phyloP scores from a whole-genome alignment of 2,888 invertebrate species.

The Spodoptera picta region DNA sequence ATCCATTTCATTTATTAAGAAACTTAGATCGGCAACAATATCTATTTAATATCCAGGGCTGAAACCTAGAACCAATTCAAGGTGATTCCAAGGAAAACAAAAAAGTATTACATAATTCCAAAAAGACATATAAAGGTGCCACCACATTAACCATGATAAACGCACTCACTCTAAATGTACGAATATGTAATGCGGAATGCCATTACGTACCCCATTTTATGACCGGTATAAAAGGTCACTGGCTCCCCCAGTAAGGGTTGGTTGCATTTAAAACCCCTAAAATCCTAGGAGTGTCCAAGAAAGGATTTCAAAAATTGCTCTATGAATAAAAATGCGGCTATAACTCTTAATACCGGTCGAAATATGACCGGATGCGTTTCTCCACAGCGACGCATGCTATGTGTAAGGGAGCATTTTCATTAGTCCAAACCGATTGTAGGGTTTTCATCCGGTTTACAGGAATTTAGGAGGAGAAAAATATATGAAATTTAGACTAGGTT shows the following conservation, averaged over 20 bases:
- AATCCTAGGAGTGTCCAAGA: constrained; percentile 61
- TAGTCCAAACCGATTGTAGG: constrained; percentile 24
- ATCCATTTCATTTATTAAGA: too few relatives aligned
- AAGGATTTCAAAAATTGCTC: constrained; percentile 83
- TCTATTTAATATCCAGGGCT: too few relatives aligned
- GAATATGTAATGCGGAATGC: constrained; percentile 42
- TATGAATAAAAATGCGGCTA: constrained; percentile 86
- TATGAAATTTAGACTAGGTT: too few relatives aligned
- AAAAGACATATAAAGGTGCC: constrained; percentile 29
- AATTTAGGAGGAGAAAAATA: too few relatives aligned
- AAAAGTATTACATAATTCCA: constrained; percentile 5
- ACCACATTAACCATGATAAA: constrained; percentile 44
- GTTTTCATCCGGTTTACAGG: too few relatives aligned
- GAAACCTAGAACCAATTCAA: too few relatives aligned
- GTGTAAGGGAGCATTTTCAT: constrained; percentile 53
- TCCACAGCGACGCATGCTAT: constrained; percentile 68
- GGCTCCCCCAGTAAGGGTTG: constrained; percentile 53
- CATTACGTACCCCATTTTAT: constrained; percentile 48
- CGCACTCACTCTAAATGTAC: constrained; percentile 38
- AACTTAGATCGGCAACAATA: too few relatives aligned
- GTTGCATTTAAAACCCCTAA: constrained; percentile 55
- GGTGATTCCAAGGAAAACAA: not conserved
- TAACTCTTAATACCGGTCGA: constrained; percentile 82
- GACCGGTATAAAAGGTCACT: constrained; percentile 52
- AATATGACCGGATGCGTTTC: constrained; percentile 82